Evolutionary conservation across 2,888 invertebrate genomes (phyloP).

Genomic region (Troides helena): DNA sequence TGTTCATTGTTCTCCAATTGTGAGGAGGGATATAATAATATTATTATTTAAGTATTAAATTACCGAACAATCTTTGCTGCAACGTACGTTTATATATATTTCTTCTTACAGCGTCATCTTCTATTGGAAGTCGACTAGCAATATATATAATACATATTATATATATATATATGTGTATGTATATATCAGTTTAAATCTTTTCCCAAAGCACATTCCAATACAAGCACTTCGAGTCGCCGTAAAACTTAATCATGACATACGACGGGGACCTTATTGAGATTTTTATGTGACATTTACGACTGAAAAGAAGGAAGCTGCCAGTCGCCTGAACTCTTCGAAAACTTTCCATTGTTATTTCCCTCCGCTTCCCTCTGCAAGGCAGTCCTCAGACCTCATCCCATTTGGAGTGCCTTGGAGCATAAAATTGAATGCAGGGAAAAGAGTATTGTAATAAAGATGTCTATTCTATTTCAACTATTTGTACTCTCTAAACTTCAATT

Average conservation of each 20-base stretch:
- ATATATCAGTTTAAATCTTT: neutral
- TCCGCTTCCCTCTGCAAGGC: constrained; percentile 1
- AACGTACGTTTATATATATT: too few relatives aligned
- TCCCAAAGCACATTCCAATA: neutral
- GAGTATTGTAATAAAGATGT: constrained; percentile 3
- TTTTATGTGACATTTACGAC: constrained; percentile 20
- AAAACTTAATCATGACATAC: constrained; percentile 13
- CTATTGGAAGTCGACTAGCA: too few relatives aligned
- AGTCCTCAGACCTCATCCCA: constrained; percentile 3
- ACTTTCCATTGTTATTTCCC: constrained; percentile 15
- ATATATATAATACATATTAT: too few relatives aligned
- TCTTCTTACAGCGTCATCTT: too few relatives aligned
- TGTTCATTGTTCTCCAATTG: too few relatives aligned
- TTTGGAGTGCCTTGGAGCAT: constrained; percentile 13
- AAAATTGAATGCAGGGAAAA: constrained; percentile 14
- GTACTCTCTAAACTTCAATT: neutral
- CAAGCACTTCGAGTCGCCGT: neutral
- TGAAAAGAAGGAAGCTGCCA: constrained; percentile 4
- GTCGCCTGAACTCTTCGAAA: constrained; percentile 8
- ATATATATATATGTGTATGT: neutral
- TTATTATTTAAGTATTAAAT: too few relatives aligned
- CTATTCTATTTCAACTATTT: constrained; percentile 8
- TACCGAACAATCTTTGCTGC: too few relatives aligned
- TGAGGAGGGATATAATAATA: too few relatives aligned
- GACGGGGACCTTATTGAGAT: constrained; percentile 5